phyloP scores from a whole-genome alignment of 1,140 invertebrate species.

The Aphelinus atriplicis region DNA sequence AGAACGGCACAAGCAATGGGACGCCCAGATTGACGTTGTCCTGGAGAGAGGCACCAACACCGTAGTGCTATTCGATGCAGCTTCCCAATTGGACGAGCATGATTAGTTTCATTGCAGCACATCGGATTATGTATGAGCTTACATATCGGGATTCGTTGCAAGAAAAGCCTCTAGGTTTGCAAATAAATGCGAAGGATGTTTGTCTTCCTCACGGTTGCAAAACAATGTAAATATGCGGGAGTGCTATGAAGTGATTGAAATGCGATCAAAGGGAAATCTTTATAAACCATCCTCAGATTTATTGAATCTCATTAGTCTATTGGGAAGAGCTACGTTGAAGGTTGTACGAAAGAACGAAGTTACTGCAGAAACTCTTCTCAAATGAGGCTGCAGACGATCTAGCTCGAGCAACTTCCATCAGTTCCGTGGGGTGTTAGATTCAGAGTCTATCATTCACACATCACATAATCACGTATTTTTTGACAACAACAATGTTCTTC shows the following conservation, averaged over 20 bases:
- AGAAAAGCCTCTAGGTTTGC: constrained; percentile 1
- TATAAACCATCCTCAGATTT: constrained; percentile 4
- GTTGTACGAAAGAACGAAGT: too few relatives aligned
- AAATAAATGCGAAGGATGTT: neutral
- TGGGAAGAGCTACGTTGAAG: too few relatives aligned
- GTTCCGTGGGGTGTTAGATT: neutral
- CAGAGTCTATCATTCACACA: neutral
- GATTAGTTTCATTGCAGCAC: constrained; percentile 4
- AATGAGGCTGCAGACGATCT: too few relatives aligned
- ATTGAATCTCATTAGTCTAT: too few relatives aligned
- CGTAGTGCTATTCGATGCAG: neutral
- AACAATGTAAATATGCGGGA: neutral
- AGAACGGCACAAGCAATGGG: constrained; percentile 11
- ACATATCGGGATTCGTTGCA: constrained; percentile 24
- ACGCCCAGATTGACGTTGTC: constrained; percentile 4
- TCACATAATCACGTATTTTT: neutral
- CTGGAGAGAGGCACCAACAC: neutral
- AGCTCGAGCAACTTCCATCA: too few relatives aligned
- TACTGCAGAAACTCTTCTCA: neutral
- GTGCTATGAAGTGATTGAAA: constrained; percentile 2
- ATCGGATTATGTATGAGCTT: constrained; percentile 7
- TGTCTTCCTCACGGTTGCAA: neutral
- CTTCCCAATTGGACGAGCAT: neutral
- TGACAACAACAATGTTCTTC: neutral
- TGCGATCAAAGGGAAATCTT: constrained; percentile 7